Evolutionary conservation across 1,140 invertebrate species (phyloP).

Genomic region (Zaprionus ornatus): DNA sequence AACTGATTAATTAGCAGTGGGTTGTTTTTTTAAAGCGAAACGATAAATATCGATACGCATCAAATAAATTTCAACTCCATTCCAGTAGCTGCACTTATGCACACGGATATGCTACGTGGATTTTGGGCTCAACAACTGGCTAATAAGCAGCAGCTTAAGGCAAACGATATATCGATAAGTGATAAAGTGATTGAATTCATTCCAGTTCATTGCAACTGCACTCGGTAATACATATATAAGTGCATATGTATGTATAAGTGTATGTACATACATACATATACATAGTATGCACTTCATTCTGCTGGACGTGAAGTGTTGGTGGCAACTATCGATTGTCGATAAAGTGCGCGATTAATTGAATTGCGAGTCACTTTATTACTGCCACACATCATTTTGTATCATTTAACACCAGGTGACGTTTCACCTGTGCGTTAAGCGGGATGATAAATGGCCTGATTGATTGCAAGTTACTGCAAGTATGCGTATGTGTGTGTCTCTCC

Average conservation of each 20-base stretch:
- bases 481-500: too few species aligned
- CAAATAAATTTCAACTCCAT: background rate
- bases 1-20: too few species aligned
- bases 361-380: conserved; percentile 32
- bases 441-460: conserved; percentile 44
- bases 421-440: conserved; percentile 23
- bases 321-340: conserved; percentile 18
- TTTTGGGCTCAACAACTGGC: background rate
- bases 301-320: background rate
- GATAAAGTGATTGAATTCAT: background rate
- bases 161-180: conserved; percentile 2
- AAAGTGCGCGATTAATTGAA: conserved; percentile 27
- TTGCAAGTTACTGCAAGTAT: background rate
- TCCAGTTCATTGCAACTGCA: background rate
- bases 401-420: conserved; percentile 24
- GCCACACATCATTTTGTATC: conserved; percentile 36
- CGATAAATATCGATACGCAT: background rate
- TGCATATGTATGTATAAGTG: background rate
- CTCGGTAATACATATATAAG: background rate
- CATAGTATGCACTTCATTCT: background rate
- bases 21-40: background rate
- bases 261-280: background rate
- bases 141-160: background rate
- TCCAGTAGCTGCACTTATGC: background rate
- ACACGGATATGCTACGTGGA: background rate